Conservation (phyloP, 2,797 vertebrate species). For the Catostomus latipinnis region DNA sequence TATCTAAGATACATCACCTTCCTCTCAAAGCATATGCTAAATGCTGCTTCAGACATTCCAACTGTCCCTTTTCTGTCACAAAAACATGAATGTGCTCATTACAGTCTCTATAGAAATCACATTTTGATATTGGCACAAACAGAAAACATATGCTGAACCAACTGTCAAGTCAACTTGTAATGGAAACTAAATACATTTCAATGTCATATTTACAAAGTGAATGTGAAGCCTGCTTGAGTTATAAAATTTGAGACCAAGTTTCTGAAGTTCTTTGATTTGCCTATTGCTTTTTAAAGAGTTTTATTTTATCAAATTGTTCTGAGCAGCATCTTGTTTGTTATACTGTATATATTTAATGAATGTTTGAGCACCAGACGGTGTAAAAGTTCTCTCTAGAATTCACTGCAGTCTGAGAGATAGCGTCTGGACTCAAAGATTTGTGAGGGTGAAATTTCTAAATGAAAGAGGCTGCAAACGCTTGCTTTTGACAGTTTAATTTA, state of each 20-base stretch:
- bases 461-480: neutral
- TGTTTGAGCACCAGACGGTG: neutral
- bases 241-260: too few species aligned
- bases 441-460: neutral
- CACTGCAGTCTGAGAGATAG: neutral
- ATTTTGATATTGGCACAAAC: neutral
- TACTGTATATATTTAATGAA: neutral
- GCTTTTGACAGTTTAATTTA: neutral
- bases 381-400: neutral
- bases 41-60: too few species aligned
- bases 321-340: neutral
- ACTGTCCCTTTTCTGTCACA: neutral
- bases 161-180: too few species aligned
- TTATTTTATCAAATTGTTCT: neutral
- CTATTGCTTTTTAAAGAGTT: too few species aligned
- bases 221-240: too few species aligned
- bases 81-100: constrained; percentile 14
- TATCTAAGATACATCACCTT: constrained; percentile 25
- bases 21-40: too few species aligned
- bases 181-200: too few species aligned
- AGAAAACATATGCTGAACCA: too few species aligned
- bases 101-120: neutral
- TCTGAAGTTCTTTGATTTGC: too few species aligned
- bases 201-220: too few species aligned
- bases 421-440: neutral